Base-by-base conservation (phyloP, 1,140 invertebrate genomes). In the Nautilus pompilius region DNA sequence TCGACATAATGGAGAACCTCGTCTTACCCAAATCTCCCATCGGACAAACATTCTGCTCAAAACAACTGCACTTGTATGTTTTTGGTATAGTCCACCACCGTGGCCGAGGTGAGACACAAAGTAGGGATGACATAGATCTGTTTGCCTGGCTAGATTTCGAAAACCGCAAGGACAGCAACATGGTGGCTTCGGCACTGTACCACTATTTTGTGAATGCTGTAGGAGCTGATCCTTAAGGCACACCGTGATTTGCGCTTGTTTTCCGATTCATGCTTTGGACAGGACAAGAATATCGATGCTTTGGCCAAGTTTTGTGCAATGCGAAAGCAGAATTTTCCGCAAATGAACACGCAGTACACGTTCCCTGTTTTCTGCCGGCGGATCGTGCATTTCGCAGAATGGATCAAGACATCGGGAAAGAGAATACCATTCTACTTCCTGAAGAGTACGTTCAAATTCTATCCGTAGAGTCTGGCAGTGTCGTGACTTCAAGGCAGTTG, bases 391-490 rank as follows among this genome's bases (percentile, higher is more conserved):
- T 80, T 71, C 72, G 68, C 5, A 54, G 41, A 22, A 65, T 74
- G 46, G 76, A 80, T 56, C 68, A 62, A 48, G 67, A 69, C 57
- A 64, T 55, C 3, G 53, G 62, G 26, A 83, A 81, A 45, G 68
- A 78, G n/a, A n/a, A 85, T 1, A 87, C 88, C 4, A 36, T 62
- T 20, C 8, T 36, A 5, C 17, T 58, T 5, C 61, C 61, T 10
- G 32, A 63, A 3, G 32, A 58, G 17, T 58, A 58, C 53, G 3
- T 6, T 24, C 4, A 36, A n/a, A 58, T 58, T 15, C 29, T 10
- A 28, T 8, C 15, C 17, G 53, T 8, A n/a, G n/a, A 41, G 36
- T 10, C 36, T 41, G 36, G n/a, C 8, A 8, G 8, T 8, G 8
- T 41, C n/a, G 8, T n/a, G 36, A 41, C 36, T 41, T 41, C 36